Base-by-base conservation (phyloP, 2,113 vertebrate species). In the Boulengerochromis microlepis region DNA sequence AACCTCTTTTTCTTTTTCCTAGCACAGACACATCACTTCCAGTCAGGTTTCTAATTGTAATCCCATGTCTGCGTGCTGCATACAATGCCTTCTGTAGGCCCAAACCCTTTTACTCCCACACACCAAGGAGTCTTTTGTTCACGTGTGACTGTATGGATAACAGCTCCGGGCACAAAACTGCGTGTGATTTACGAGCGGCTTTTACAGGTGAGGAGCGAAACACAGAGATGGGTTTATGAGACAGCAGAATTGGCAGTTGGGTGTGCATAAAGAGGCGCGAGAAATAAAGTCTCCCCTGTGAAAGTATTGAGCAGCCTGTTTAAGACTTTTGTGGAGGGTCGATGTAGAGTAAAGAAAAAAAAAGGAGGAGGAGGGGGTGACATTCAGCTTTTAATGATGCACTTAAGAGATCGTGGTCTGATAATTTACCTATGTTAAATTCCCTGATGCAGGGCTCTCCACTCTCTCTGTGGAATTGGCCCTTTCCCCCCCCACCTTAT, bases 291-390 rank as follows among this genome's bases (percentile, higher is more conserved):
- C 42, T 83, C 33, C 18, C 47, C 85, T 90, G 96, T 87, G 89
- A 95, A 91, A 87, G 84, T 94, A 97, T 97, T 91, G 96, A 97
- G 83, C 8, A 4, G 61, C 26, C 74, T 22, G 76, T 83, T 84
- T 83, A 59, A 87, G 88, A 87, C 81, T 35, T 38, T 52, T 42
- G 76, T 19, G 42, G 7, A 38, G 16, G 86, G 89, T 94, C 89
- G 83, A 95, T 93, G 89, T 40, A 5, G 56, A 92, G 81, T 81
- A 81, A 90, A 94, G 11, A 13, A 22, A 24, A 69, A 61, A 47
- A 69, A 15, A 69, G 8, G 10, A 69, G 19, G 18, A 15, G 89
- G 59, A 81, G 69, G 82, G 31, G 76, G 38, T 29, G 84, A 84
- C 87, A 10, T 15, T 38, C 71, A 26, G 86, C 76, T 57, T 59